Evolutionary conservation across 2,888 invertebrate species (phyloP), one percentile per base, ranked within the genome.

Genomic region (Halictus ligatus): DNA sequence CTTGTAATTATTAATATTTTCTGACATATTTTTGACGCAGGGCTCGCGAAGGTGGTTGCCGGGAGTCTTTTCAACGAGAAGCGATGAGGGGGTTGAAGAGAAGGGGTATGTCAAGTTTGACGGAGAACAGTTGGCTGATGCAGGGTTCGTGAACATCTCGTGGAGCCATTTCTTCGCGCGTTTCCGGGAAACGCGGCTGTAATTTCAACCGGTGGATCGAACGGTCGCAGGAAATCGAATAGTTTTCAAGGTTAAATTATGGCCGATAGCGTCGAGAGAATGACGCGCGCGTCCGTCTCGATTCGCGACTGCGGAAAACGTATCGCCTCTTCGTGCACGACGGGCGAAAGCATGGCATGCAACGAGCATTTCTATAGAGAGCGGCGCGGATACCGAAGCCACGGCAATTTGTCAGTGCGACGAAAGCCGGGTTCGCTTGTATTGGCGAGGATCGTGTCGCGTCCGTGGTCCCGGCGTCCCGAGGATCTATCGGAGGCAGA

Each of bases 301-400:
- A 29, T 64, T 29, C 25, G 60, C n/a, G 67, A 43, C 29, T 48
- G 72, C 81, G 81, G 81, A 85, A 86, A 85, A 81, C 81, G 73
- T 60, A 75, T 77, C 85, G 58, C 40, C 72, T 54, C 72, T 54
- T 64, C n/a, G 73, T 67, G 54, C 84, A 8, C 40, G n/a, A 15
- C 29, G 69, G 75, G 78, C 80, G 86, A 87, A 80, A 87, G 86
- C 81, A 87, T 78, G 80, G 75, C 78, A 72, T 64, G n/a, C 75
- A 67, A 58, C n/a, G 50, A 18, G 25, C 71, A 43, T 35, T 25
- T 21, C 71, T 21, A 64, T 46, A 58, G 46, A 74, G 79, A 79
- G 21, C 46, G 80, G 43, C 67, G 67, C 48, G 79, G 21, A 54
- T 40, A 69, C 40, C 35, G 13, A 7, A 67, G 43, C 35, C 43